Evolutionary conservation across 1,140 invertebrate species (phyloP), one percentile per base, ranked within the genome.

Genomic region (Araneus ventricosus): DNA sequence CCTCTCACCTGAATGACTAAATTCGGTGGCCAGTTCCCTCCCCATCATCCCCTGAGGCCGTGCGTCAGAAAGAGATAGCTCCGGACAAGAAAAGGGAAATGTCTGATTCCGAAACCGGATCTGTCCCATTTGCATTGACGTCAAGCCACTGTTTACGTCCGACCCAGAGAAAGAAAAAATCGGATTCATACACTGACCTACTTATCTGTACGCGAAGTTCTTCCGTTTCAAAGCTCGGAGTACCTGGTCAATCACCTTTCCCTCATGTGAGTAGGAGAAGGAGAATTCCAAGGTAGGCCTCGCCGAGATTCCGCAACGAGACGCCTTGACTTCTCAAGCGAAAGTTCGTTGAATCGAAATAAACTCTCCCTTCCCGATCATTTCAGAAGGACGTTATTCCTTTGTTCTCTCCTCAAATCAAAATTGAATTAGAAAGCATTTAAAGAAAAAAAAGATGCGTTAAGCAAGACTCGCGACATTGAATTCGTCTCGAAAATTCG

Each of bases 221-320:
- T 84, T 84, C 80, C 82, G 79, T 45, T 37, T 39, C 37, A 82
- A 82, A 41, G 41, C 41, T 41, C 24, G 24, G 39, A 14, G 17
- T 20, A 27, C 80, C 82, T 84, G 82, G 82, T 84, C 82, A 84
- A 30, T 84, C 24, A 84, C 82, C 82, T 84, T 10, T 57, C 30
- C 80, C 80, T 57, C 41, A 30, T 75, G 14, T 14, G 70, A 75
- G 27, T 84, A 4, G 82, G 45, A 20, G 82, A 57, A 8, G n/a
- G 39, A 52, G 82, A 84, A 84, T 84, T 84, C 82, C 82, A 84
- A 84, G 82, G 82, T 84, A 57, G 45, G 82, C 80, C 80, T 84
- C 52, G 80, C 22, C 20, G 79, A 82, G 34, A n/a, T 57, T 84
- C 80, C 80, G 80, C 82, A 45, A 84, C 41, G 79, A 14, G 52